These are phyloP conservation scores for Columba livia DNA, from an alignment of 2,113 vertebrate genomes.

Conservation along the genomic window DNA sequence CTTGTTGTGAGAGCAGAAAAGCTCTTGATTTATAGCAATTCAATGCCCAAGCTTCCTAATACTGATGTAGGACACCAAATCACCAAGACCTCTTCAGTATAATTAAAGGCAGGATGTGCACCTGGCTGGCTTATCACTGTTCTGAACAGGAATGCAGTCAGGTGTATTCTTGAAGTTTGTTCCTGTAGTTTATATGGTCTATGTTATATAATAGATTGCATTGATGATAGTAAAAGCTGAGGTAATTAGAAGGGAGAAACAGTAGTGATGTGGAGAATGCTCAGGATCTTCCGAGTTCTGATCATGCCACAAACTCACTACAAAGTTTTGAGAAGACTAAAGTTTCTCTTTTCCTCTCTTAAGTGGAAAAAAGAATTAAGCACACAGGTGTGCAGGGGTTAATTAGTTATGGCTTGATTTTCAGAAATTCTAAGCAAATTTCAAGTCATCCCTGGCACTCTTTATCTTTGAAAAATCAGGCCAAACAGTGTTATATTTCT, in stretches of 20 bases:
- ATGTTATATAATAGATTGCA: background rate
- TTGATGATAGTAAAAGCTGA: background rate
- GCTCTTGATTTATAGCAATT: conserved; percentile 61
- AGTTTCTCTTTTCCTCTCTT: background rate
- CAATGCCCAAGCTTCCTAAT: conserved; percentile 38
- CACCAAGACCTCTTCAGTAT: conserved; percentile 1
- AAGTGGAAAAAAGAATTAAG: background rate
- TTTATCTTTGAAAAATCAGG: background rate
- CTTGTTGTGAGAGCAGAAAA: conserved; percentile 58
- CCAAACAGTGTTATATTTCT: background rate
- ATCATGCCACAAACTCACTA: background rate
- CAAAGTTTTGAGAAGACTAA: background rate
- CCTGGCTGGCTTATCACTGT: background rate
- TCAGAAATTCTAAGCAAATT: background rate
- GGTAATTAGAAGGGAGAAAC: background rate
- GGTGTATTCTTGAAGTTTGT: background rate
- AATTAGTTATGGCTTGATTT: background rate
- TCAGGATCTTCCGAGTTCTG: background rate
- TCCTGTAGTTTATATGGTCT: background rate
- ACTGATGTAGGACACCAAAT: conserved; percentile 31
- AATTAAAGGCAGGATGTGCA: conserved; percentile 60
- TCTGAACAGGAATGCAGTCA: background rate
- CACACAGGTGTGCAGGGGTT: background rate
- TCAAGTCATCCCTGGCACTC: background rate
- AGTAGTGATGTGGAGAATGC: background rate